phyloP scores from a whole-genome alignment of 2,797 vertebrate species.

The Pseudopleuronectes americanus region DNA sequence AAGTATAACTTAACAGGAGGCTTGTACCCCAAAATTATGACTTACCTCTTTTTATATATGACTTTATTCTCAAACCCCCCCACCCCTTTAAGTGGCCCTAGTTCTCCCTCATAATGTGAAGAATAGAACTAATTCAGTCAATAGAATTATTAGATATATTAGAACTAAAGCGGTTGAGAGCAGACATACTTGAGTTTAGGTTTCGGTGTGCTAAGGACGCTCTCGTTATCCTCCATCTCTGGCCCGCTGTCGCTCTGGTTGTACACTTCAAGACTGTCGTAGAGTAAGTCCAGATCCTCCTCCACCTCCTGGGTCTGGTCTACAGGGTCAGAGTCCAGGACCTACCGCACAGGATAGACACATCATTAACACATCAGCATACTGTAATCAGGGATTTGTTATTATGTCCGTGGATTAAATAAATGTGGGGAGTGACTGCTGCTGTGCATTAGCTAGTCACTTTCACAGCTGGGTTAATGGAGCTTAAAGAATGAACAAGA shows the following conservation, averaged over 20 bases:
- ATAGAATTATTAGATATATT: not conserved
- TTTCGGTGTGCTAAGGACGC: slow-evolving; percentile 86
- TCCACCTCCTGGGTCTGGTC: slow-evolving; percentile 88
- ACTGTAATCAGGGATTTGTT: slow-evolving; percentile 35
- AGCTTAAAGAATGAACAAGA: slow-evolving; percentile 37
- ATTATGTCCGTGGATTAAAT: slow-evolving; percentile 42
- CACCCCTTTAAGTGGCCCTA: too few species aligned
- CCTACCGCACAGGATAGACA: slow-evolving; percentile 63
- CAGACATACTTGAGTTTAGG: slow-evolving; percentile 84
- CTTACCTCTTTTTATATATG: too few species aligned
- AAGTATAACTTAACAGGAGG: too few species aligned
- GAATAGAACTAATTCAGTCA: not conserved
- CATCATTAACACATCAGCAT: slow-evolving; percentile 30
- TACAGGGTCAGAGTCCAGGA: slow-evolving; percentile 87
- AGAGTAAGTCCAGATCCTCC: slow-evolving; percentile 86
- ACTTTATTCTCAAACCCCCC: too few species aligned
- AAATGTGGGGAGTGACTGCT: slow-evolving; percentile 32
- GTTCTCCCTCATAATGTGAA: too few species aligned
- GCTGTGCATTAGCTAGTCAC: slow-evolving; percentile 49
- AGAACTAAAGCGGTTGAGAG: not conserved
- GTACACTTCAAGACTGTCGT: slow-evolving; percentile 86
- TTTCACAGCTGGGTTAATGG: slow-evolving; percentile 47
- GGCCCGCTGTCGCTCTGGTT: slow-evolving; percentile 89
- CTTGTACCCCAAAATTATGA: too few species aligned
- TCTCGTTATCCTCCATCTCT: slow-evolving; percentile 87